Percentiles rank a stretch among this genome's conserved stretches.
Conservation (phyloP, 2,113 vertebrate species). For the Dermatemys mawii region DNA sequence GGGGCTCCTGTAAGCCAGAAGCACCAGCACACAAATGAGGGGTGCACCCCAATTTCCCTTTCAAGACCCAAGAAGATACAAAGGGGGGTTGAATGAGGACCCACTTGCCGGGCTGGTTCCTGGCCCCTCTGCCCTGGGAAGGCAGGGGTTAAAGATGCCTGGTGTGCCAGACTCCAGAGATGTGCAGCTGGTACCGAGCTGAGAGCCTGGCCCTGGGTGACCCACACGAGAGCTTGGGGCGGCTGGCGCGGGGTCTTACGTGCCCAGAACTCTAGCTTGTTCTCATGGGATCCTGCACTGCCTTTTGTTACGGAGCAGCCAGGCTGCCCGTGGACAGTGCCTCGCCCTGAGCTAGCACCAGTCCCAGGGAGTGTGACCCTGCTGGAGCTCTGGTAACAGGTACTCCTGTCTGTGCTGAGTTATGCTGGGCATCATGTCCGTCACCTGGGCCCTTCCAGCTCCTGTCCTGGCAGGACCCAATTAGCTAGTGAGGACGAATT, state of each 20-base stretch:
- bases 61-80: not conserved
- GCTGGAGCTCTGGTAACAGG: not conserved
- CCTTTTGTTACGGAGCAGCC: not conserved
- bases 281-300: not conserved
- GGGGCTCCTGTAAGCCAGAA: too few relatives aligned
- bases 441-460: too few relatives aligned
- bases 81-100: not conserved
- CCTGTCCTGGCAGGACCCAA: too few relatives aligned
- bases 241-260: rapidly evolving
- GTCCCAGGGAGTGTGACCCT: not conserved
- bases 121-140: not conserved
- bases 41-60: not conserved
- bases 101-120: not conserved
- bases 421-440: too few relatives aligned
- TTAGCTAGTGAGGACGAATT: too few relatives aligned
- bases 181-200: not conserved
- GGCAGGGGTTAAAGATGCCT: not conserved
- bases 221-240: not conserved
- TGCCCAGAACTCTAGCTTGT: too few relatives aligned
- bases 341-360: not conserved
- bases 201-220: not conserved
- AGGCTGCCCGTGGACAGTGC: not conserved
- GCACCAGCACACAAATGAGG: too few relatives aligned
- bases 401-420: not conserved
- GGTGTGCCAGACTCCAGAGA: not conserved